Base-by-base conservation (phyloP, 2,113 vertebrate genomes). In the Scytalopus superciliaris region DNA sequence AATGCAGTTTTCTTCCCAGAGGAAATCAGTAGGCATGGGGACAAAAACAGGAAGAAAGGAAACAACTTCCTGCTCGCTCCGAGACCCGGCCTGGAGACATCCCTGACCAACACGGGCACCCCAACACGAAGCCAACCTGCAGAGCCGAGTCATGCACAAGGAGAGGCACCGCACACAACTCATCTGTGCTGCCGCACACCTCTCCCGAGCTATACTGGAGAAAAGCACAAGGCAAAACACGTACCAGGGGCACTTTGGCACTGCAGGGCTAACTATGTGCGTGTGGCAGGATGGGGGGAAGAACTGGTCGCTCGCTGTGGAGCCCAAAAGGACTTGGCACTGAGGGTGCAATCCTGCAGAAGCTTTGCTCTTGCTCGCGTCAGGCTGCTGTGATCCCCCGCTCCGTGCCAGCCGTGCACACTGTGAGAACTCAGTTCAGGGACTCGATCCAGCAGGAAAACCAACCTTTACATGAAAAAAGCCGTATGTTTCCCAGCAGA, bases 1-100 rank as follows among this genome's bases (percentile, higher is more conserved):
- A 93, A 88, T 3, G 44, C 40, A 62, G 70, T 92, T 90, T 96
- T 95, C 94, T 97, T 95, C 94, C 85, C 81, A 91, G 89, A 97
- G 97, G 96, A 97, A 96, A 95, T 44, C 4, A 66, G 63, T 91
- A 79, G 75, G 77, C 68, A 76, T 18, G 30, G 78, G 94, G 93
- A 97, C 96, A 97, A 97, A 96, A 94, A 94, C 95, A 93, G 96
- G 97, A 96, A 97, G 91, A 90, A 94, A 88, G 72, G 84, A 92
- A 91, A 83, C 91, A 96, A 74, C 92, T 96, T 97, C 96, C 95
- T 93, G 88, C 93, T 95, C 14, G 3, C 31, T 85, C 45, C 3
- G 5, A 73, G 90, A 88, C 63, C 76, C 23, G 0, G 83, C 68
- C 60, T 63, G 78, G 78, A 93, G 91, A 83, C 75, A 90, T 84